phyloP scores from a whole-genome alignment of 2,888 invertebrate species.

The Fissipunctia ypsillon region DNA sequence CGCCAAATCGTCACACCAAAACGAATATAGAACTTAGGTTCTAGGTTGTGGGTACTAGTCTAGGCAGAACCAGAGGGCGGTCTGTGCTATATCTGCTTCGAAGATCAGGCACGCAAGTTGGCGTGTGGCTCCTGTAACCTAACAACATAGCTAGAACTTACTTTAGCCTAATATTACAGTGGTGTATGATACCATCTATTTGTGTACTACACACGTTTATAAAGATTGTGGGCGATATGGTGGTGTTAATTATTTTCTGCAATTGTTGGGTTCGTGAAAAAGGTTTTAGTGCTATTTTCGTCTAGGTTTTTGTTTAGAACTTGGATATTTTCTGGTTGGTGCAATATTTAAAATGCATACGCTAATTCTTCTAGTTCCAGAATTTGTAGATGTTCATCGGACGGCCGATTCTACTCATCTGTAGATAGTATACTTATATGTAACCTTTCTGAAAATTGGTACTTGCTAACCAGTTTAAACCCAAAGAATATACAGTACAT shows the following conservation, averaged over 20 bases:
- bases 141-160: constrained; percentile 74
- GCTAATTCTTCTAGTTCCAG: neutral
- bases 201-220: constrained; percentile 53
- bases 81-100: constrained; percentile 65
- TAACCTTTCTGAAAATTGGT: too few relatives aligned
- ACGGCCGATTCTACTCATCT: neutral
- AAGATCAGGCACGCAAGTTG: constrained; percentile 76
- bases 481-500: neutral
- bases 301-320: neutral
- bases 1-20: constrained; percentile 44
- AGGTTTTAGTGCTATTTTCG: neutral
- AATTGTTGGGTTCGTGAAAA: constrained; percentile 11
- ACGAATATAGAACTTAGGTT: constrained; percentile 65
- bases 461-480: too few relatives aligned
- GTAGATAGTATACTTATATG: neutral
- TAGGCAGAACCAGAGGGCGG: constrained; percentile 61
- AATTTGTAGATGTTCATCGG: neutral
- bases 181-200: constrained; percentile 57
- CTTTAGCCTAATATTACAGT: constrained; percentile 67
- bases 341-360: neutral
- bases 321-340: neutral
- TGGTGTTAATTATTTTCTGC: constrained; percentile 45
- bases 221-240: constrained; percentile 42
- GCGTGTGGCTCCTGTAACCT: constrained; percentile 75
- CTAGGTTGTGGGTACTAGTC: too few relatives aligned